Evolutionary conservation across 2,113 vertebrate genomes (phyloP).

Genomic region (Siniperca knerii): DNA sequence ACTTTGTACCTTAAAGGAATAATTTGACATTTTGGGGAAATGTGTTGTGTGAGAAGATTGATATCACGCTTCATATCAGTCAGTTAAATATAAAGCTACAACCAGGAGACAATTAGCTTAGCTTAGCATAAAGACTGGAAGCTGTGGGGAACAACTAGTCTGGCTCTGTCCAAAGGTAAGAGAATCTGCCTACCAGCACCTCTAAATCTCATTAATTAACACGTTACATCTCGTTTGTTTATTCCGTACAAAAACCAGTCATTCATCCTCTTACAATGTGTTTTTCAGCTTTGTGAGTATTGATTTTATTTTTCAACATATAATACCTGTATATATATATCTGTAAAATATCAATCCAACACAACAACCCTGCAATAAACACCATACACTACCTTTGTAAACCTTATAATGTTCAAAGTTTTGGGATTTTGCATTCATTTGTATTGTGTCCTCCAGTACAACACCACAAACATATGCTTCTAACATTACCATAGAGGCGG

Average conservation of each 20-base stretch:
- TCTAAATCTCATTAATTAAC: not conserved
- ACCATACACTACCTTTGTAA: not conserved
- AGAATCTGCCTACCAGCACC: too few relatives aligned
- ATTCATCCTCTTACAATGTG: not conserved
- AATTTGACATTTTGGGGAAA: not conserved
- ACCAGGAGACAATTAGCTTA: not conserved
- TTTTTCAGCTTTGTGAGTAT: not conserved
- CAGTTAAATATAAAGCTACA: not conserved
- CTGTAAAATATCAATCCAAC: constrained; percentile 1
- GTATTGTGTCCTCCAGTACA: not conserved
- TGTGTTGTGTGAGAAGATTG: not conserved
- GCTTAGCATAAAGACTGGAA: not conserved
- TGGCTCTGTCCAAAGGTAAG: not conserved
- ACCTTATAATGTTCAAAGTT: not conserved
- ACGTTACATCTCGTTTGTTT: not conserved
- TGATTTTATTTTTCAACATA: not conserved
- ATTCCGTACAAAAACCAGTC: not conserved
- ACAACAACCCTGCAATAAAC: not conserved
- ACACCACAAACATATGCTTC: not conserved
- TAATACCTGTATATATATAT: not conserved
- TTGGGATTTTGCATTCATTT: not conserved
- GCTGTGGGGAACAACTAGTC: not conserved
- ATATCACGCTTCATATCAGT: too few relatives aligned
- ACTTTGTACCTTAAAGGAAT: not conserved
- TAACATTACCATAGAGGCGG: not conserved